Conservation (phyloP, 2,888 invertebrate genomes). For the Drosophila aldrichi region DNA sequence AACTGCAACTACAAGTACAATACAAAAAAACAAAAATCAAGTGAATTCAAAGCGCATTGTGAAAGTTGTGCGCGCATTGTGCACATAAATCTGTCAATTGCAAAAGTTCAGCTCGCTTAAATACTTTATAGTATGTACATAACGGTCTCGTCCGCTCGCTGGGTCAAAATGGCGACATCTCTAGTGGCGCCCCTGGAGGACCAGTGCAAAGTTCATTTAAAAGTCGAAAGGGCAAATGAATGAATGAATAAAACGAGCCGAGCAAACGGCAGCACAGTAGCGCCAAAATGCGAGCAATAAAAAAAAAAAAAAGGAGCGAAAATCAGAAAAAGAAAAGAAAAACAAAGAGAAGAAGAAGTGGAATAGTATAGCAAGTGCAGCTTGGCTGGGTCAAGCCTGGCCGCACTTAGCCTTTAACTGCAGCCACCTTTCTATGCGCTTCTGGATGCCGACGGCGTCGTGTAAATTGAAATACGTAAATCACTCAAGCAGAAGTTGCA, state of each 20-base stretch:
- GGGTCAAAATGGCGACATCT: constrained; percentile 11
- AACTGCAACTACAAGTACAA: constrained; percentile 34
- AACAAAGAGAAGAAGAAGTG: too few species aligned
- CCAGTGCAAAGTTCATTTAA: constrained; percentile 72
- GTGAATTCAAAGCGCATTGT: constrained; percentile 16
- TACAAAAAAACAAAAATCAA: constrained; percentile 13
- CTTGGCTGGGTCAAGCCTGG: constrained; percentile 44
- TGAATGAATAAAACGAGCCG: constrained; percentile 67
- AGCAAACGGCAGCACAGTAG: constrained; percentile 39
- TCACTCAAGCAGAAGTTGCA: constrained; percentile 80
- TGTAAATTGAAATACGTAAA: constrained; percentile 83
- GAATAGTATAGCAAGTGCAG: constrained; percentile 33
- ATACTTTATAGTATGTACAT: constrained; percentile 40
- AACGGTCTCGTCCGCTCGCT: constrained; percentile 1
- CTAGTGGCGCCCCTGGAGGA: constrained; percentile 40
- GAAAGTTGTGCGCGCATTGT: constrained; percentile 28
- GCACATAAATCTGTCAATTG: constrained; percentile 74
- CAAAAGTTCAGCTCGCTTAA: constrained; percentile 68
- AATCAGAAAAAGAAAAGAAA: constrained; percentile 21
- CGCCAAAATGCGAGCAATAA: constrained; percentile 37
- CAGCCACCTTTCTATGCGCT: constrained; percentile 18
- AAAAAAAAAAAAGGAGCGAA: constrained; percentile 4
- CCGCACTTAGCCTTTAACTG: constrained; percentile 31
- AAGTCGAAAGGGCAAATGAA: constrained; percentile 78
- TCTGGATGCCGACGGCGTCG: constrained; percentile 35